A percentile compares a stretch with the other conserved stretches of the same genome.
phyloP scores from a whole-genome alignment of 2,113 vertebrate species.

The Prinia subflava region DNA sequence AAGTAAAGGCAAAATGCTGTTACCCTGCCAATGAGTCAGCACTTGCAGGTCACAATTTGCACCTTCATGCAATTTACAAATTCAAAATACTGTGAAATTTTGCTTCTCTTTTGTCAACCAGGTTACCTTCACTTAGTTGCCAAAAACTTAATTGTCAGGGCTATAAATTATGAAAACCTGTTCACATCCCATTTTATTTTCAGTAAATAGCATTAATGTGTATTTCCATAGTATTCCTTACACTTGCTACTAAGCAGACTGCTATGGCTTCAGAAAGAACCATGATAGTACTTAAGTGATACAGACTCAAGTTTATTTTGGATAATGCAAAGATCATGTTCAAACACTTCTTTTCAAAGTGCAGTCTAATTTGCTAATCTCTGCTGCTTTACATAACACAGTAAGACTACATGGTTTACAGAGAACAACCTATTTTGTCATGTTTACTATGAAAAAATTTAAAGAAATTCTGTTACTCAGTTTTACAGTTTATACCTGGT shows the following conservation, averaged over 20 bases:
- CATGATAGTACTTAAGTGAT: not conserved
- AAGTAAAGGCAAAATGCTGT: not conserved
- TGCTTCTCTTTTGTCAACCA: not conserved
- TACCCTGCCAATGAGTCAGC: not conserved
- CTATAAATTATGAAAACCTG: not conserved
- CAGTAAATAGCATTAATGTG: not conserved
- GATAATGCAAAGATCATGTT: not conserved
- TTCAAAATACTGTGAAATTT: not conserved
- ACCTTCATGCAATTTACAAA: not conserved
- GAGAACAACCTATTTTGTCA: not conserved
- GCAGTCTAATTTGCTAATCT: not conserved
- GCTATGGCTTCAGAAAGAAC: not conserved
- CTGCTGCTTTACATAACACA: not conserved
- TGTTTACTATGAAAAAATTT: not conserved
- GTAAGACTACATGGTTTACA: not conserved
- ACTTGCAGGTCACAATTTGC: not conserved
- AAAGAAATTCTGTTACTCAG: not conserved
- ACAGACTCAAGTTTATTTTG: not conserved
- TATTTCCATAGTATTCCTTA: not conserved
- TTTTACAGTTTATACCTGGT: not conserved
- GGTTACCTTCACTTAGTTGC: not conserved
- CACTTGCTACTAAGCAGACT: not conserved
- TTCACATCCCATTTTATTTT: not conserved
- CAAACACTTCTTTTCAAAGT: not conserved
- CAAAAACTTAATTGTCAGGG: not conserved